Conservation (phyloP, 2,113 vertebrate genomes). For the Nycticryphes semicollaris region DNA sequence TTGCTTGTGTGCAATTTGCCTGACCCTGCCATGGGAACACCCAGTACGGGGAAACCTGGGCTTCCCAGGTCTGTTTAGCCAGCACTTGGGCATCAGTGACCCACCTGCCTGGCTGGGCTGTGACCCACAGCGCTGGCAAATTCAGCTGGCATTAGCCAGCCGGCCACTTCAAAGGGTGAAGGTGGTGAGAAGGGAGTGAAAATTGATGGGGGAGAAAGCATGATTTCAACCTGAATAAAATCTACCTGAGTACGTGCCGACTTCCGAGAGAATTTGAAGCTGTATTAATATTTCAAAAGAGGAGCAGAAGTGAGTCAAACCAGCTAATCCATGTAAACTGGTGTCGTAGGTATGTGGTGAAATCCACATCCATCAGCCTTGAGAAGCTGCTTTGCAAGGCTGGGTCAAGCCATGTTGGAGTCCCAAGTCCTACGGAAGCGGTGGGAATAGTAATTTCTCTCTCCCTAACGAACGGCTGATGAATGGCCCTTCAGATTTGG, state of each 20-base stretch:
- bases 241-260: not conserved
- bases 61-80: not conserved
- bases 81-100: not conserved
- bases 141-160: not conserved
- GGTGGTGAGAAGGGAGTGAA: not conserved
- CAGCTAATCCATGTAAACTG: not conserved
- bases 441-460: not conserved
- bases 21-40: not conserved
- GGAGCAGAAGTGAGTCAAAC: not conserved
- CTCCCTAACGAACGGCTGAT: not conserved
- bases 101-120: not conserved
- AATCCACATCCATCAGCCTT: not conserved
- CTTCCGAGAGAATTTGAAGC: not conserved
- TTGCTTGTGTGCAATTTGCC: not conserved
- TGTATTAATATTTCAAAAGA: conserved; percentile 5
- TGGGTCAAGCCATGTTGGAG: not conserved
- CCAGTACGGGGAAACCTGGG: not conserved
- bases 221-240: not conserved
- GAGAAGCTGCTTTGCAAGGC: not conserved
- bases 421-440: not conserved
- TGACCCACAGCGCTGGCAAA: not conserved
- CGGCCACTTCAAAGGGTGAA: not conserved
- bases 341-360: not conserved
- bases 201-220: not conserved
- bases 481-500: not conserved